Evolutionary conservation across 2,797 vertebrate species (phyloP).

Genomic region (Pseudochirops cupreus): DNA sequence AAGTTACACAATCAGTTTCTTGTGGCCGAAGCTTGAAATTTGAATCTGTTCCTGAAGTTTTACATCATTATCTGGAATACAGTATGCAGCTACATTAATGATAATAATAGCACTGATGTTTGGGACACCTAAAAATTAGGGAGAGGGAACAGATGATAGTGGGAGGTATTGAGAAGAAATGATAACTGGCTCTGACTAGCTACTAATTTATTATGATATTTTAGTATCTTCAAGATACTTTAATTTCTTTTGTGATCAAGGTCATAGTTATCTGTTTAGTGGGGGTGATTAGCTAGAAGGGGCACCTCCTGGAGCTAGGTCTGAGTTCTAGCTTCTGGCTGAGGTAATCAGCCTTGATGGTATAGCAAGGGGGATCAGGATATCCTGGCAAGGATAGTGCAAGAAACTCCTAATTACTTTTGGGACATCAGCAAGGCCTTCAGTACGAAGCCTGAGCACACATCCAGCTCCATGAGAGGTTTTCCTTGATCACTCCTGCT

Average conservation of each 20-base stretch:
- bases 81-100: conserved; percentile 55
- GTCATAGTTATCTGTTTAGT: background rate
- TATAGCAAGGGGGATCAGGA: background rate
- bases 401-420: background rate
- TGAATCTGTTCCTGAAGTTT: conserved; percentile 47
- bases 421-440: background rate
- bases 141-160: background rate
- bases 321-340: background rate
- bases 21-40: conserved; percentile 51
- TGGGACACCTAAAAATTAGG: background rate
- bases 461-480: background rate
- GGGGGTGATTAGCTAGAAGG: background rate
- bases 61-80: conserved; percentile 61
- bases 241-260: background rate
- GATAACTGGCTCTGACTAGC: background rate
- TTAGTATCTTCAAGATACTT: background rate
- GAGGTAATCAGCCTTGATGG: background rate
- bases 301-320: background rate
- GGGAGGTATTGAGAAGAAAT: background rate
- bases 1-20: conserved; percentile 57
- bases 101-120: conserved; percentile 36
- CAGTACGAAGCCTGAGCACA: background rate
- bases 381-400: background rate
- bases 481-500: background rate
- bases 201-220: background rate